Percentiles rank a stretch among this genome's conserved stretches.
These are phyloP conservation scores for Gastrophysa polygoni DNA, from an alignment of 2,888 invertebrate genomes.

Conservation along the genomic window DNA sequence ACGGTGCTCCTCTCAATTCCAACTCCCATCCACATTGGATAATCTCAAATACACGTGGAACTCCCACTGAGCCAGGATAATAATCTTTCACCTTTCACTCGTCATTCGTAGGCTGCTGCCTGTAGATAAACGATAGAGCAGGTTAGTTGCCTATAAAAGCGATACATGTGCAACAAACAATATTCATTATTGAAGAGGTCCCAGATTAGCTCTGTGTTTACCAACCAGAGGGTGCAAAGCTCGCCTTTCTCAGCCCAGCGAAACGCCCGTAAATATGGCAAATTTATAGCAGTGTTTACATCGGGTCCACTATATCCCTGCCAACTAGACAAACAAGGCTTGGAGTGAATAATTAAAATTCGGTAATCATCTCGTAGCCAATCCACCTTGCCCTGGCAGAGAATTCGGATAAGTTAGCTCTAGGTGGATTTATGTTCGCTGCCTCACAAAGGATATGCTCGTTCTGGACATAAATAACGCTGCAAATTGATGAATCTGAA, in stretches of 20 bases:
- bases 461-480: too few relatives aligned
- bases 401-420: slow-evolving; percentile 29
- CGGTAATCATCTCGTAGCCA: slow-evolving; percentile 37
- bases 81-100: neutral
- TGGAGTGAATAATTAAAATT: slow-evolving; percentile 39
- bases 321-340: slow-evolving; percentile 30
- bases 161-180: slow-evolving; percentile 55
- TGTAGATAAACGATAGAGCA: neutral
- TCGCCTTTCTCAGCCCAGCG: neutral
- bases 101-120: neutral
- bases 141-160: slow-evolving; percentile 25
- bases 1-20: too few relatives aligned
- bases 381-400: slow-evolving; percentile 30
- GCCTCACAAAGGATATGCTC: slow-evolving; percentile 7
- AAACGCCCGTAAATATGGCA: slow-evolving; percentile 47
- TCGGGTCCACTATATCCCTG: slow-evolving; percentile 23
- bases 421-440: slow-evolving; percentile 19
- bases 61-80: neutral
- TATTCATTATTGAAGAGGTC: slow-evolving; percentile 53
- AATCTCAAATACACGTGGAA: too few relatives aligned
- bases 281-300: slow-evolving; percentile 53
- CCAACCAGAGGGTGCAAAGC: slow-evolving; percentile 19
- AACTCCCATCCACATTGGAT: too few relatives aligned
- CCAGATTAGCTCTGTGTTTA: slow-evolving; percentile 50
- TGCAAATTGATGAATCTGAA: too few relatives aligned